Conservation (phyloP, 2,888 invertebrate genomes). For the Drosophila lutescens region DNA sequence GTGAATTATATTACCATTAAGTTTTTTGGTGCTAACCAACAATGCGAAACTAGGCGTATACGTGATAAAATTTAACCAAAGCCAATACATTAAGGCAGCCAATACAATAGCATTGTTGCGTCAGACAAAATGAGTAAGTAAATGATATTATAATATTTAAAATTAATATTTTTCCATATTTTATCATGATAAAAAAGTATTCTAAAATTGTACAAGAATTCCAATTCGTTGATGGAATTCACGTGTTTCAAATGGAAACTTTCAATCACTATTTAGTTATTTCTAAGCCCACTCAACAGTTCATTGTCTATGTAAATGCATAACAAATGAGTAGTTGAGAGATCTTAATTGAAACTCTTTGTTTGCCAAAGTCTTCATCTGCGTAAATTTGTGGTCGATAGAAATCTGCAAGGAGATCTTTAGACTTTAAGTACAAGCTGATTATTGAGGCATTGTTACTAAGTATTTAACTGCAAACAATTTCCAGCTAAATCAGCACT, state of each 20-base stretch:
- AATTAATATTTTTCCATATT: background rate
- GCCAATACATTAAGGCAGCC: constrained; percentile 8
- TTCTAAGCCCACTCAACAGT: constrained; percentile 1
- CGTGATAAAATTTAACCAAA: constrained; percentile 53
- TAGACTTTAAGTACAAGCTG: background rate
- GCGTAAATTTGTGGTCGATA: background rate
- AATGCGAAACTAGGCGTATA: constrained; percentile 68
- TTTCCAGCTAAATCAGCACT: constrained; percentile 15
- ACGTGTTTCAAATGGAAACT: background rate
- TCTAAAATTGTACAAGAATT: background rate
- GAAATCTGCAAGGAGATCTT: background rate
- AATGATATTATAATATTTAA: background rate
- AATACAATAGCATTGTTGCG: constrained; percentile 36
- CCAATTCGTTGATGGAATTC: too few relatives aligned
- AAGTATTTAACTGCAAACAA: constrained; percentile 7
- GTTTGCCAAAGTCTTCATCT: constrained; percentile 3
- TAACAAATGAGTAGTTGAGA: constrained; percentile 15
- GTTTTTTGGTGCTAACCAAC: constrained; percentile 30
- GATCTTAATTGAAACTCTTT: constrained; percentile 21
- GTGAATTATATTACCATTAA: constrained; percentile 39
- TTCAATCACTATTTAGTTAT: constrained; percentile 1
- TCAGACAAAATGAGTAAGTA: constrained; percentile 65
- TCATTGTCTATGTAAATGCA: constrained; percentile 18
- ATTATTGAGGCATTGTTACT: constrained; percentile 11
- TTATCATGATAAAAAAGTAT: background rate